A percentile compares a stretch with the other conserved stretches of the same genome.
phyloP scores from a whole-genome alignment of 2,888 invertebrate genomes.

The Agrotis segetum region DNA sequence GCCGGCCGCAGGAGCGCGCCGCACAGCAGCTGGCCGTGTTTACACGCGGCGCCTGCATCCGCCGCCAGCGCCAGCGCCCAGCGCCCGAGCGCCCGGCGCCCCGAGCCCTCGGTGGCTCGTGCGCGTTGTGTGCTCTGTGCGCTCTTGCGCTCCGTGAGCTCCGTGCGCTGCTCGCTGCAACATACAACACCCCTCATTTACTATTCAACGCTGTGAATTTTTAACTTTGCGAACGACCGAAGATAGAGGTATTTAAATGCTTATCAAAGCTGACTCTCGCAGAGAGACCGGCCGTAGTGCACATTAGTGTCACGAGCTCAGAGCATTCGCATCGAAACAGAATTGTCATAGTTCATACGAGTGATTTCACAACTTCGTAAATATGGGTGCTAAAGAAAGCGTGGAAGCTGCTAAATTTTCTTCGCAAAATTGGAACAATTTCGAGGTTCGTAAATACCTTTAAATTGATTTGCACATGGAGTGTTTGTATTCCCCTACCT shows the following conservation, averaged over 20 bases:
- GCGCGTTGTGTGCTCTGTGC: conserved; percentile 58
- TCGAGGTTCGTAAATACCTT: conserved; percentile 93
- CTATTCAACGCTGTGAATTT: conserved; percentile 89
- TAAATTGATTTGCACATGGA: conserved; percentile 90
- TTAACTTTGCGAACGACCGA: conserved; percentile 86
- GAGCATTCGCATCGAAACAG: conserved; percentile 87
- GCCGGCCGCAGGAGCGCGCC: conserved; percentile 74
- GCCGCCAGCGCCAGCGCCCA: conserved; percentile 70
- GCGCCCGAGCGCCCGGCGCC: conserved; percentile 68
- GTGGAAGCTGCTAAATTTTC: conserved; percentile 95
- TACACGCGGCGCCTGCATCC: conserved; percentile 85
- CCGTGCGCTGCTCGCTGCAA: conserved; percentile 81
- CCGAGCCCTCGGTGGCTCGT: conserved; percentile 66
- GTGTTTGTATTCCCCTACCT: conserved; percentile 88
- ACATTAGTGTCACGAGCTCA: conserved; percentile 88
- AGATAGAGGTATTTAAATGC: conserved; percentile 88
- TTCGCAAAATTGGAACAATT: conserved; percentile 95
- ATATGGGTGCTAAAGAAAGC: conserved; percentile 96
- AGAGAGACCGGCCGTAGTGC: conserved; percentile 85
- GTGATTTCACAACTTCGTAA: conserved; percentile 89
- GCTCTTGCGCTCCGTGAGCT: conserved; percentile 67
- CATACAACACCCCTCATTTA: conserved; percentile 86
- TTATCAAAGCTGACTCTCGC: conserved; percentile 83
- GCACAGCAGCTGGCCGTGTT: conserved; percentile 87
- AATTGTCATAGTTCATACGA: conserved; percentile 87